Percentiles rank a stretch among this genome's conserved stretches.
phyloP scores from a whole-genome alignment of 2,113 vertebrate species.

The Amphilophus citrinellus region DNA sequence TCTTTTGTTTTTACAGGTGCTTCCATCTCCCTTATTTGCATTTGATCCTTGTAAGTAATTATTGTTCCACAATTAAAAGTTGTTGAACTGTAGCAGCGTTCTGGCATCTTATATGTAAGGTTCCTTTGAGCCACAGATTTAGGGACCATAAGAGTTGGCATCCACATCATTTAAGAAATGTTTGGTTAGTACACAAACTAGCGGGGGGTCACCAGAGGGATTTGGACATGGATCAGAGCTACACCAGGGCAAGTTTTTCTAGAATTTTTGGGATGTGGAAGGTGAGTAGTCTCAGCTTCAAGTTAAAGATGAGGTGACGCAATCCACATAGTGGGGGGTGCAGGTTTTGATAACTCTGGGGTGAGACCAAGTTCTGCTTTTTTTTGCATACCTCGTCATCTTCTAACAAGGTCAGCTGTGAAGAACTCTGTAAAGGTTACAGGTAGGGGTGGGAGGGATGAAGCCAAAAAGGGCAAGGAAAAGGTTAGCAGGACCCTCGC shows the following conservation, averaged over 20 bases:
- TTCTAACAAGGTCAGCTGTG: neutral
- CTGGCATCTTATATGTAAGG: too few relatives aligned
- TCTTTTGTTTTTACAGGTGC: too few relatives aligned
- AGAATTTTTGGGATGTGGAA: neutral
- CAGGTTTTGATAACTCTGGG: accelerated
- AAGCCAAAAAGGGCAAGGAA: neutral
- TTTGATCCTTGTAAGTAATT: too few relatives aligned
- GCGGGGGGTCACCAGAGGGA: accelerated
- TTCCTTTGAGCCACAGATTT: neutral
- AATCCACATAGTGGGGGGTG: neutral
- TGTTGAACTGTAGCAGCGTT: too few relatives aligned
- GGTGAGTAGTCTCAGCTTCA: neutral
- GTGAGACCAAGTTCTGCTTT: neutral
- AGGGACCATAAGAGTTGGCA: neutral
- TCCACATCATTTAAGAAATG: neutral
- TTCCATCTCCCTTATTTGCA: too few relatives aligned
- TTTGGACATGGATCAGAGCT: neutral
- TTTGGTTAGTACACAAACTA: neutral
- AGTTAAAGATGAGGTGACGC: neutral
- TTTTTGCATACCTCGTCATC: neutral
- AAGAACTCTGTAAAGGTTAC: conserved; percentile 5
- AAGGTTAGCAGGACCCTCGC: neutral
- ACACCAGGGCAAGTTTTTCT: neutral
- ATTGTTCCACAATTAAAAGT: too few relatives aligned
- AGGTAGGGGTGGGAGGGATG: neutral